phyloP scores from a whole-genome alignment of 2,113 vertebrate genomes.

The Meles meles region DNA sequence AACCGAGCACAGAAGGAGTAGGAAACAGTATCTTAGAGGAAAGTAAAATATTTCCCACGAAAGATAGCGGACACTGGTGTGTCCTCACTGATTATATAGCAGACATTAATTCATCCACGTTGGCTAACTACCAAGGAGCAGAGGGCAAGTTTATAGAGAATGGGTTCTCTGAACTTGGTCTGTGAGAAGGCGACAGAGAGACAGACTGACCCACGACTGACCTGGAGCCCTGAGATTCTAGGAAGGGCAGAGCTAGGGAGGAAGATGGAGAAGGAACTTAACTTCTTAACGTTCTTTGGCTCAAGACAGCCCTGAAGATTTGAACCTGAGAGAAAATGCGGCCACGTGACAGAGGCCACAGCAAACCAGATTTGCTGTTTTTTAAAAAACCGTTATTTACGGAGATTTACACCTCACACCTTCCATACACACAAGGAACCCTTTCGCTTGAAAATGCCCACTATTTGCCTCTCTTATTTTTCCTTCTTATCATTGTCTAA shows the following conservation, averaged over 20 bases:
- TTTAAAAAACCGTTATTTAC: background rate
- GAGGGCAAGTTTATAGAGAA: background rate
- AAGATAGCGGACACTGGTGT: background rate
- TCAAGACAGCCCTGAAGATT: background rate
- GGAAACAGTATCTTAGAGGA: background rate
- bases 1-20: background rate
- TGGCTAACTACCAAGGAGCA: background rate
- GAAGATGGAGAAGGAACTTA: background rate
- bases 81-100: background rate
- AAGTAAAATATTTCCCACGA: background rate
- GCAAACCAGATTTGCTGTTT: background rate
- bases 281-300: background rate
- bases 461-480: background rate
- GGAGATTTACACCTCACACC: background rate
- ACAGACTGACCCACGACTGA: background rate
- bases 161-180: background rate
- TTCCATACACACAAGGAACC: background rate
- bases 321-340: background rate
- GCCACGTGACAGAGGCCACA: background rate
- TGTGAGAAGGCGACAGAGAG: background rate
- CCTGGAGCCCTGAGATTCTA: fast-evolving
- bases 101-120: background rate
- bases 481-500: slow-evolving; percentile 19
- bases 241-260: fast-evolving
- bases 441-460: background rate